These are phyloP conservation scores for Halotydeus destructor DNA, from an alignment of 1,140 invertebrate species.

Conservation along the genomic window DNA sequence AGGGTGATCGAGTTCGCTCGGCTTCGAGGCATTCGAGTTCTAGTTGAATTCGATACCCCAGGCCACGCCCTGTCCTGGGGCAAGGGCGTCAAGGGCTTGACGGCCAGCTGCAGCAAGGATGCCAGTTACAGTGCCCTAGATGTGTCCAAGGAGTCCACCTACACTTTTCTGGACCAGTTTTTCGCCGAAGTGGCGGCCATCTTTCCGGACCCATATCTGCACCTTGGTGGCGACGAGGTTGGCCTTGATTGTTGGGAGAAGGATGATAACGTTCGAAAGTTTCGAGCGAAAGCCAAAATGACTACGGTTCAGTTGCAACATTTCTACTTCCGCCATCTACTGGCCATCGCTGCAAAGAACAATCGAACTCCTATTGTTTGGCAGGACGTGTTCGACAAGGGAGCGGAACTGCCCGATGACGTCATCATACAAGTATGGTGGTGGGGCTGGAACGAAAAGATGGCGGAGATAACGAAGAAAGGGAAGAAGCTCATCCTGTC, in stretches of 20 bases:
- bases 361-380: too few relatives aligned
- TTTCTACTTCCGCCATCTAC: too few relatives aligned
- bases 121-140: too few relatives aligned
- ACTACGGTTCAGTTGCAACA: too few relatives aligned
- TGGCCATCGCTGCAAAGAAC: too few relatives aligned
- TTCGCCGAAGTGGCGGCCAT: constrained; percentile 41
- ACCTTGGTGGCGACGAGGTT: constrained; percentile 82
- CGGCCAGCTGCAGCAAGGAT: too few relatives aligned
- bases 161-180: constrained; percentile 40
- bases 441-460: constrained; percentile 28
- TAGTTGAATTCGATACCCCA: constrained; percentile 25
- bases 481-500: constrained; percentile 22
- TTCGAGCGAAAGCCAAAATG: too few relatives aligned
- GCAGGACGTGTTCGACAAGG: constrained; percentile 77
- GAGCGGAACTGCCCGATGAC: constrained; percentile 35
- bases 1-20: constrained; percentile 25
- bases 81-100: too few relatives aligned
- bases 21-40: constrained; percentile 25
- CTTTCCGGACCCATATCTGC: constrained; percentile 56
- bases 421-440: constrained; percentile 55
- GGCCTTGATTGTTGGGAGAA: constrained; percentile 57
- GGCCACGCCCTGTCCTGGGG: too few relatives aligned
- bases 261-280: too few relatives aligned
- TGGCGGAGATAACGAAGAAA: constrained; percentile 14
- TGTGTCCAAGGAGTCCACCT: too few relatives aligned